Evolutionary conservation across 2,113 vertebrate species (phyloP), one percentile per base, ranked within the genome.

Genomic region (Chamaea fasciata): DNA sequence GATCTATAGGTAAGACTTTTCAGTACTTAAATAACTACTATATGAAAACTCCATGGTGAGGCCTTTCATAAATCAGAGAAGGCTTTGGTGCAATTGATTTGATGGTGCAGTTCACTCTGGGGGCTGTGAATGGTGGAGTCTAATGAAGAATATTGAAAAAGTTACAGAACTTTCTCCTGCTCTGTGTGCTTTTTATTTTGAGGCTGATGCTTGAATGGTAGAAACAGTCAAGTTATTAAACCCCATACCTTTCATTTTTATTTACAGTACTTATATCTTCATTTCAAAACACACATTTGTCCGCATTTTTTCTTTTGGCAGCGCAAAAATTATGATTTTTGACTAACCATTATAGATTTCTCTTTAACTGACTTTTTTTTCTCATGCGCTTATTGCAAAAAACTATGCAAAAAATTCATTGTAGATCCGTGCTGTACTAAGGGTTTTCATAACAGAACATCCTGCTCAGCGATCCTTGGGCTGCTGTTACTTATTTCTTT

Each of bases 61-160:
- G 92, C 90, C 89, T 97, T 97, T 96, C 96, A 82, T 95, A 95
- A 97, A 89, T 96, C 96, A 96, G 96, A 75, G 83, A 68, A 76
- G 71, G 90, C 96, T 97, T 96, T 95, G 95, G 93, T 87, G 86
- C 91, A 86, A 97, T 97, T 97, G 97, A 97, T 97, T 97, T 94
- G 96, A 97, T 92, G 97, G 96, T 97, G 96, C 96, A 75, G 56
- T 93, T 97, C 96, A 75, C 95, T 96, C 96, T 92, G 83, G 95
- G 96, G 86, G 90, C 90, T 92, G 80, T 75, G 95, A 84, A 71
- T 81, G 74, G 93, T 88, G 62, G 63, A 89, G 85, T 92, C 92
- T 96, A 97, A 97, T 97, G 97, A 95, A 96, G 95, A 97, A 96
- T 96, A 94, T 53, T 96, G 96, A 96, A 97, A 96, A 97, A 96